phyloP scores from a whole-genome alignment of 53 echinoderm and acorn worm species.

The Mesocentrotus franciscanus region DNA sequence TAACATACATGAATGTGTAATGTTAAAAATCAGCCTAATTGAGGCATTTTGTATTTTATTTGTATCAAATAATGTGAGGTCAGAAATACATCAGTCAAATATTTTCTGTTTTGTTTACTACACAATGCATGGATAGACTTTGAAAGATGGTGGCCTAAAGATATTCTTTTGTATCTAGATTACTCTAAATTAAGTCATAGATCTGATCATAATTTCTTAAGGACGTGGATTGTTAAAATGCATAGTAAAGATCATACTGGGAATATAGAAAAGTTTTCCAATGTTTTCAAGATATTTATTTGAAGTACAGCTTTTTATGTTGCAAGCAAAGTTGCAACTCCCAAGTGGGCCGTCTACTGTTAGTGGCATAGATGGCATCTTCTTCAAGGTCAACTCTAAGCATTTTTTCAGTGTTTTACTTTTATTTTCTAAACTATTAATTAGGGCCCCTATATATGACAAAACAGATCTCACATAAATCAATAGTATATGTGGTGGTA shows the following conservation, averaged over 20 bases:
- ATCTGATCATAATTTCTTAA: too few relatives aligned
- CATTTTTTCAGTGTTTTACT: background rate
- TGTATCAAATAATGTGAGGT: background rate
- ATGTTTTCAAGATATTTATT: background rate
- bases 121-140: background rate
- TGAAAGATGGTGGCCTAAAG: too few relatives aligned
- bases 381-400: background rate
- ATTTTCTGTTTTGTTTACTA: too few relatives aligned
- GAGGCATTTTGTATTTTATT: background rate
- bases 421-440: background rate
- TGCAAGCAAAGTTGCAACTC: background rate
- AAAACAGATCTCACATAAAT: conserved; percentile 21
- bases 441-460: background rate
- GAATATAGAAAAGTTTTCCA: background rate
- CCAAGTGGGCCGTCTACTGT: background rate
- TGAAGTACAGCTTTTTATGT: background rate
- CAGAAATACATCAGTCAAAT: too few relatives aligned
- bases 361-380: too few relatives aligned
- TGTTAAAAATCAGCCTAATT: background rate
- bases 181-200: background rate
- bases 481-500: background rate
- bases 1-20: background rate
- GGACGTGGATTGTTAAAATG: too few relatives aligned
- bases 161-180: too few relatives aligned
- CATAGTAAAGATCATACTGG: background rate